Evolutionary conservation across 2,113 vertebrate species (phyloP).

Genomic region (Synchiropus splendidus): DNA sequence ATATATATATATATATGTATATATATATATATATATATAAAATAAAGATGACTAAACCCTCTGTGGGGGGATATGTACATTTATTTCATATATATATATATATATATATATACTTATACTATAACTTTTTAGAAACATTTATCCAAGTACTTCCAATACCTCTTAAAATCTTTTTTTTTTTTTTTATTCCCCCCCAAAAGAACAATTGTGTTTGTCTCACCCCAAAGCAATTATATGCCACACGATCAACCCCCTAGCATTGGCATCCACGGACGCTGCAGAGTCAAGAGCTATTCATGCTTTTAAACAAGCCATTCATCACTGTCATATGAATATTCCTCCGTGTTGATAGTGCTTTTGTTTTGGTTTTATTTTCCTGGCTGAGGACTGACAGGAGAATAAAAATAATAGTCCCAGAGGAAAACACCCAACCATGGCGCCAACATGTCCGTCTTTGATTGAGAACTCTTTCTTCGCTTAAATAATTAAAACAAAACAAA

Average conservation of each 20-base stretch:
- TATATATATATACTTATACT: too few species aligned
- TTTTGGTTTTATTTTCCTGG: conserved; percentile 29
- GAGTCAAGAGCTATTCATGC: conserved; percentile 38
- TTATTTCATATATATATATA: too few species aligned
- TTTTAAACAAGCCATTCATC: conserved; percentile 60
- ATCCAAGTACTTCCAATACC: not conserved
- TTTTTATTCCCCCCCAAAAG: too few species aligned
- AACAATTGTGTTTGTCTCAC: conserved; percentile 42
- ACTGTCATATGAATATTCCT: conserved; percentile 49
- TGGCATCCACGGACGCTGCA: conserved; percentile 21
- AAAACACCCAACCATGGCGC: conserved; percentile 22
- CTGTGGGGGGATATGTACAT: too few species aligned
- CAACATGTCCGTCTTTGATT: conserved; percentile 27
- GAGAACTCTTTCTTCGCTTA: conserved; percentile 25
- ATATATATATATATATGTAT: too few species aligned
- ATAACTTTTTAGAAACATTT: too few species aligned
- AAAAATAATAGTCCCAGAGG: conserved; percentile 31
- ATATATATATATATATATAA: too few species aligned
- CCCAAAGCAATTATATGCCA: conserved; percentile 39
- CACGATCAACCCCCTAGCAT: conserved; percentile 25
- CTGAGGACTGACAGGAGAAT: conserved; percentile 30
- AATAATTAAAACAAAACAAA: conserved; percentile 32
- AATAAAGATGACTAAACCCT: too few species aligned
- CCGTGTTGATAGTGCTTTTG: conserved; percentile 36
- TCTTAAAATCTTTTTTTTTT: too few species aligned